phyloP scores from a whole-genome alignment of 2,888 invertebrate genomes.

The Nematopogon swammerdamellus region DNA sequence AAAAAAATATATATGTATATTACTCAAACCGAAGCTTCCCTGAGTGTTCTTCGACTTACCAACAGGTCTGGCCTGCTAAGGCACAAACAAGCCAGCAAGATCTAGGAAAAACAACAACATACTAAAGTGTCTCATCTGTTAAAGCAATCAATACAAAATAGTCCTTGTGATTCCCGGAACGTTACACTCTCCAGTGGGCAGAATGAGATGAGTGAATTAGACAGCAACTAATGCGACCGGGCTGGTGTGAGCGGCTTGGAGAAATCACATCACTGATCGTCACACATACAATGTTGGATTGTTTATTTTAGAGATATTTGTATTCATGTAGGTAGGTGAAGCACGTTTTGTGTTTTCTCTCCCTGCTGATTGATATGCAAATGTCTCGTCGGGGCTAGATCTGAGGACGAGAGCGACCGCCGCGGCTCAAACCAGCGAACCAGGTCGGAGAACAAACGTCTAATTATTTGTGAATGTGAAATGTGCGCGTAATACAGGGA shows the following conservation, averaged over 20 bases:
- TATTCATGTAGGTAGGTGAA: neutral
- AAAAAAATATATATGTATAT: too few species aligned
- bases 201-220: neutral
- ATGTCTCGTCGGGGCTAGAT: neutral
- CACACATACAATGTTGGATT: neutral
- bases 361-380: neutral
- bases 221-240: neutral
- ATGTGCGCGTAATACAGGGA: neutral
- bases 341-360: neutral
- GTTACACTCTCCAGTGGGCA: neutral
- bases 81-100: conserved; percentile 73
- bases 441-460: neutral
- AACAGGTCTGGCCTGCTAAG: conserved; percentile 71
- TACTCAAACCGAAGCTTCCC: neutral
- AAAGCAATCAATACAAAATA: neutral
- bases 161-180: conserved; percentile 1
- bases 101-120: conserved; percentile 30
- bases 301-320: neutral
- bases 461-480: neutral
- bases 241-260: too few species aligned
- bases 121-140: neutral
- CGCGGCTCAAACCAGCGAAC: conserved; percentile 5
- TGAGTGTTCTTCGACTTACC: conserved; percentile 55
- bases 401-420: neutral
- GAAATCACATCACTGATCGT: too few species aligned